Percentiles rank a stretch among this genome's conserved stretches.
Conservation (phyloP, 2,797 vertebrate species). For the Enteromius mattozi region DNA sequence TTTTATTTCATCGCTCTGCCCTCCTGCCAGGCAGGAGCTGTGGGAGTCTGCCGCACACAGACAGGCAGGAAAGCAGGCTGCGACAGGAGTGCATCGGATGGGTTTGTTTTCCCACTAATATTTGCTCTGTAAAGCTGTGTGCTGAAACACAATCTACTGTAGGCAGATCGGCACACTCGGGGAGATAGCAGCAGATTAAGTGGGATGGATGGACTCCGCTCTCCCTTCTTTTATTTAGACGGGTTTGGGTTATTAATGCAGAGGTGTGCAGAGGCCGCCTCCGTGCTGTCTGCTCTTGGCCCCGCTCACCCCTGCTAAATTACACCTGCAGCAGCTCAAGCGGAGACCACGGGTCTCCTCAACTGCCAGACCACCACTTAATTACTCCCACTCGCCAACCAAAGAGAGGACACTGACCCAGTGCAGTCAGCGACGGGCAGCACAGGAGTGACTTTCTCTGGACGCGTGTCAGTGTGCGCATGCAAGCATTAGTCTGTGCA, state of each 20-base stretch:
- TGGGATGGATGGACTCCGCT: constrained; percentile 46
- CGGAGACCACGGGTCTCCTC: constrained; percentile 25
- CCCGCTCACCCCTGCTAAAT: constrained; percentile 40
- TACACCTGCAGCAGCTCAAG: constrained; percentile 42
- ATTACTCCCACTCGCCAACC: constrained; percentile 47
- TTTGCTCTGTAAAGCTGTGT: constrained; percentile 58
- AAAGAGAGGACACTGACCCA: constrained; percentile 47
- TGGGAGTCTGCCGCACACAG: constrained; percentile 48
- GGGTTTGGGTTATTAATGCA: constrained; percentile 52
- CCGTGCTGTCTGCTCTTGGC: constrained; percentile 34
- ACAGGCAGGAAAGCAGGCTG: constrained; percentile 38
- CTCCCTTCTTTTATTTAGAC: constrained; percentile 52
- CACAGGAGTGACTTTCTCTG: constrained; percentile 32
- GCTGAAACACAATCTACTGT: constrained; percentile 51
- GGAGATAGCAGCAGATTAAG: constrained; percentile 52
- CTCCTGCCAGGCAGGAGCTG: constrained; percentile 45
- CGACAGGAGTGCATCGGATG: constrained; percentile 48
- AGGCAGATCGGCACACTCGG: constrained; percentile 32
- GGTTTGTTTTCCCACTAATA: constrained; percentile 54
- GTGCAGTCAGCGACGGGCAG: constrained; percentile 36
- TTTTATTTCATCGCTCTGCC: constrained; percentile 29
- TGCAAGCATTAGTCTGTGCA: constrained; percentile 39
- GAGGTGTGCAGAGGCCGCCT: constrained; percentile 34
- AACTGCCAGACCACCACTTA: constrained; percentile 41
- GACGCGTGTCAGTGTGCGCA: not conserved